Base-by-base conservation (phyloP, 2,113 vertebrate species). In the Halichoeres trimaculatus region DNA sequence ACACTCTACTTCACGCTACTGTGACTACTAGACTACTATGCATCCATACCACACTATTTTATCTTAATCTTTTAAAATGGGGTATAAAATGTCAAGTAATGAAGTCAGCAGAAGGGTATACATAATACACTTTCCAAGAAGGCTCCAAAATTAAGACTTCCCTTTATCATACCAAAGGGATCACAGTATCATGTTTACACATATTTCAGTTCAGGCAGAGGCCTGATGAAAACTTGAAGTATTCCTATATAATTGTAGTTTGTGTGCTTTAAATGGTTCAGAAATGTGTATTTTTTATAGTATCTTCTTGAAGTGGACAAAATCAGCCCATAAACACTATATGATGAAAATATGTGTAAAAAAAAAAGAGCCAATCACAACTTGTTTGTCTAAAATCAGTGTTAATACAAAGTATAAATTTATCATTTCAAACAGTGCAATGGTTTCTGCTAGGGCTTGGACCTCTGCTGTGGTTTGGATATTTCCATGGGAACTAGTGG, bases 401-500 rank as follows among this genome's bases (percentile, higher is more conserved):
- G n/a, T 30, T 6, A 6, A 4, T 4, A 30, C 30, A 30, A 30
- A 30, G 30, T 30, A 6, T 30, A 30, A 30, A 30, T 6, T 3
- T 4, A 30, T 69, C 78, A 77, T 84, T 83, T 63, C 56, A 17
- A 52, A 68, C 69, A 83, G 85, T 81, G 70, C 74, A 66, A 52
- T 51, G 30, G 74, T 54, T 60, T 45, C 60, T 22, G 67, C 61
- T 63, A 76, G 65, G 72, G 40, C 69, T 45, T 20, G 87, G 72
- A 64, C 77, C 68, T 63, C 34, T 92, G 78, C 92, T 90, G 75
- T 88, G 71, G 78, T 78, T 89, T 75, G 12, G 52, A 69, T 70
- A 88, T 93, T 87, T 89, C 93, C 90, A 91, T 92, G 90, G 92
- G 82, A 93, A 93, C 92, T 54, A 36, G 57, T 11, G 62, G 55